A percentile compares a stretch with the other conserved stretches of the same genome.
Evolutionary conservation across 1,140 invertebrate species (phyloP).

Genomic region (Conopomorpha cramerella): DNA sequence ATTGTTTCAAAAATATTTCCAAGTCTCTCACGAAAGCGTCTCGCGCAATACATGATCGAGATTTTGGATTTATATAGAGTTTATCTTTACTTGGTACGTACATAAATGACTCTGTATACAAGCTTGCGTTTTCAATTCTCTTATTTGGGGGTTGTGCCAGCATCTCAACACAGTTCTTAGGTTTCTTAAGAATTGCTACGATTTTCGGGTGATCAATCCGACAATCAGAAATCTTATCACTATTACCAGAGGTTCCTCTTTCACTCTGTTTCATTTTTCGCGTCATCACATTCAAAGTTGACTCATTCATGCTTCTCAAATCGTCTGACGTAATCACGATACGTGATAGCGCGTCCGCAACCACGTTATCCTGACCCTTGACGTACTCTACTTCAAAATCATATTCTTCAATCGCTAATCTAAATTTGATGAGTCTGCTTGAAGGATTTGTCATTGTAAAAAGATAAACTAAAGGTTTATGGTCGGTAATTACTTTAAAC

Average conservation of each 20-base stretch:
- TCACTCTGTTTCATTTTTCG: background rate
- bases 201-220: background rate
- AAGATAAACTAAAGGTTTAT: slow-evolving; percentile 1
- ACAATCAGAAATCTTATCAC: background rate
- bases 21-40: slow-evolving; percentile 3
- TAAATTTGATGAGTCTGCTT: slow-evolving; percentile 1
- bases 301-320: background rate
- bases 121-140: background rate
- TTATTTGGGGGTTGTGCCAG: background rate
- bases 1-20: background rate
- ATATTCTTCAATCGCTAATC: background rate
- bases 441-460: background rate
- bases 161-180: background rate
- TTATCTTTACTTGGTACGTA: background rate
- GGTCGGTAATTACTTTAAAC: slow-evolving; percentile 1
- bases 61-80: background rate
- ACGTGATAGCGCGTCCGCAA: slow-evolving; percentile 1
- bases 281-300: background rate
- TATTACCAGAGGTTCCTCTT: background rate
- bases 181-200: background rate
- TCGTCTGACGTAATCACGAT: background rate
- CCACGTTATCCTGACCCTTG: background rate
- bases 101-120: no score
- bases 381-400: background rate
- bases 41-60: slow-evolving; percentile 1